Conservation (phyloP, 2,113 vertebrate genomes). For the Hippoglossus stenolepis region DNA sequence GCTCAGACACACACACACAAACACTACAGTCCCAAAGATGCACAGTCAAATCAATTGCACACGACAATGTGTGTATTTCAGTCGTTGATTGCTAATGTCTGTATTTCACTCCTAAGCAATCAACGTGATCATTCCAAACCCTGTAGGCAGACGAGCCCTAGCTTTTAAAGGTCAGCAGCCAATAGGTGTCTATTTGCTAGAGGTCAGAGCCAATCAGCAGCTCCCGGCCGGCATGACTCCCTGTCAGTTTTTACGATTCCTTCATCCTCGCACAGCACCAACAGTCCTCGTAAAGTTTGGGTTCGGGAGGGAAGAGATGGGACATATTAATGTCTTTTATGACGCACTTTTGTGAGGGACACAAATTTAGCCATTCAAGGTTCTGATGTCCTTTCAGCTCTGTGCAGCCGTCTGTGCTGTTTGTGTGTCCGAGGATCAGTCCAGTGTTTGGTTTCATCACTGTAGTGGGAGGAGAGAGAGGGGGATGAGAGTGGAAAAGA, state of each 20-base stretch:
- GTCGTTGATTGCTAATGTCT: constrained; percentile 29
- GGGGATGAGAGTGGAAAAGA: background rate
- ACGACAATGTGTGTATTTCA: background rate
- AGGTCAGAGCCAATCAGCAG: constrained; percentile 64
- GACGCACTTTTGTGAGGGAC: constrained; percentile 18
- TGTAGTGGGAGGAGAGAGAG: background rate
- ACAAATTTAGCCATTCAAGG: constrained; percentile 37
- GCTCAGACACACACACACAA: background rate
- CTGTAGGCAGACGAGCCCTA: background rate
- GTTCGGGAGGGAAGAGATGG: constrained; percentile 17
- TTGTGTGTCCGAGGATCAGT: constrained; percentile 11
- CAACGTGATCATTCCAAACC: constrained; percentile 6
- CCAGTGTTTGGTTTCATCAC: constrained; percentile 36
- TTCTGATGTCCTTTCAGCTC: constrained; percentile 20
- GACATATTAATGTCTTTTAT: constrained; percentile 53
- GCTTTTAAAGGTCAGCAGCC: constrained; percentile 56
- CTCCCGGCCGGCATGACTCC: constrained; percentile 13
- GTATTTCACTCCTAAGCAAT: constrained; percentile 15
- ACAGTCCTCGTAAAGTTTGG: constrained; percentile 29
- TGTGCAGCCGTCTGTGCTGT: background rate
- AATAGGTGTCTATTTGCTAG: constrained; percentile 40
- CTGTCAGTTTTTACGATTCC: constrained; percentile 31
- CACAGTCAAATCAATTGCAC: constrained; percentile 28
- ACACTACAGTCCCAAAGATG: background rate
- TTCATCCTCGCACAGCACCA: constrained; percentile 8